Percentiles rank a stretch among this genome's conserved stretches.
phyloP scores from a whole-genome alignment of 2,888 invertebrate genomes.

The Tenthredo notha region DNA sequence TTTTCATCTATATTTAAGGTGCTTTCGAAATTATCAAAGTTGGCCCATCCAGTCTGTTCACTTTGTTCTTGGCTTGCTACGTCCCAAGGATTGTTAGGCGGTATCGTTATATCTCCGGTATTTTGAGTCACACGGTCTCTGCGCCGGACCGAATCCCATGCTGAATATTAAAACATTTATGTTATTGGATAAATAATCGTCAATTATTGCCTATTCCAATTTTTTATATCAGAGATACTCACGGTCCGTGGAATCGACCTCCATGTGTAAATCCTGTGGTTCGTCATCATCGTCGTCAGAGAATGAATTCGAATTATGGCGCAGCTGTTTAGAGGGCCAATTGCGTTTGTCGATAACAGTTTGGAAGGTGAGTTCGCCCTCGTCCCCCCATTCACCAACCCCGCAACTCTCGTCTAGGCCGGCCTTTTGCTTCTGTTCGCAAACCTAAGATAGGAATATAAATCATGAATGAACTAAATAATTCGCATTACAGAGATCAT shows the following conservation, averaged over 20 bases:
- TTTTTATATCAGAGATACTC: slow-evolving; percentile 64
- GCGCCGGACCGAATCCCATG: slow-evolving; percentile 64
- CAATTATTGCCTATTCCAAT: slow-evolving; percentile 1
- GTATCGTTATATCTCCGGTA: slow-evolving; percentile 55
- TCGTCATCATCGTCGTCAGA: slow-evolving; percentile 80
- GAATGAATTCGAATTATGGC: slow-evolving; percentile 76
- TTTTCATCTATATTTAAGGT: slow-evolving; percentile 64
- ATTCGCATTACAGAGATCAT: not conserved
- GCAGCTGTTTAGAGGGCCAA: slow-evolving; percentile 71
- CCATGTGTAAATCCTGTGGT: slow-evolving; percentile 75
- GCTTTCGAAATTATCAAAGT: slow-evolving; percentile 73
- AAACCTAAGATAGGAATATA: slow-evolving; percentile 64
- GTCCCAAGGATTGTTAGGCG: slow-evolving; percentile 72
- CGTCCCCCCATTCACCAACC: slow-evolving; percentile 78
- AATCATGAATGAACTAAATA: not conserved
- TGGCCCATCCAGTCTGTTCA: slow-evolving; percentile 74
- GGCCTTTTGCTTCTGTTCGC: slow-evolving; percentile 72
- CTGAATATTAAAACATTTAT: slow-evolving; percentile 58
- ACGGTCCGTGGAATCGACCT: slow-evolving; percentile 79
- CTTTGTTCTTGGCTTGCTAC: slow-evolving; percentile 65
- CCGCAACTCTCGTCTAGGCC: slow-evolving; percentile 69
- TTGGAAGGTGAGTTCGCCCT: slow-evolving; percentile 78
- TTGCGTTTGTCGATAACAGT: slow-evolving; percentile 79
- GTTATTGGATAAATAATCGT: not conserved
- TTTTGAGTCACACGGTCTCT: not conserved